phyloP scores from a whole-genome alignment of 2,797 vertebrate species.

The Melanotaenia nigrans region DNA sequence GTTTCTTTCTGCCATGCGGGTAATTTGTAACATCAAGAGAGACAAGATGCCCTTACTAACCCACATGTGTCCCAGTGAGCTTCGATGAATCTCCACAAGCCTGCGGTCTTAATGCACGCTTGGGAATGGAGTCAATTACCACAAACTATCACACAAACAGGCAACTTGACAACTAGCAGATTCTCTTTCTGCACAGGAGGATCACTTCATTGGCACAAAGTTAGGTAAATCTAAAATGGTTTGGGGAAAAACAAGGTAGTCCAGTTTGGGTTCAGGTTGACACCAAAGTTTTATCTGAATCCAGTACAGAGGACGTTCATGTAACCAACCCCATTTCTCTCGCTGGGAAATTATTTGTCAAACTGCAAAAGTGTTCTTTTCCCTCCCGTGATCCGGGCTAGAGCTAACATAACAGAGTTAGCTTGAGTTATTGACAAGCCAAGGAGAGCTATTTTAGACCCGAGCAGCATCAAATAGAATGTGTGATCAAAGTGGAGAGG shows the following conservation, averaged over 20 bases:
- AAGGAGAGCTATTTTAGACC: conserved; percentile 76
- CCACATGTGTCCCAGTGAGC: conserved; percentile 3
- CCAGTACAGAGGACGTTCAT: conserved; percentile 41
- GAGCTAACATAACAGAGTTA: conserved; percentile 73
- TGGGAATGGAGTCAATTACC: conserved; percentile 2
- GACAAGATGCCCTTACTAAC: conserved; percentile 4
- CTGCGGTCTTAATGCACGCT: neutral
- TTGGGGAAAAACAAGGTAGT: neutral
- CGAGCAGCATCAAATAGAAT: conserved; percentile 82
- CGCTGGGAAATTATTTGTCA: conserved; percentile 60
- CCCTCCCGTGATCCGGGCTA: conserved; percentile 51
- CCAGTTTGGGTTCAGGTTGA: conserved; percentile 30
- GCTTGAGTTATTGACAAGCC: conserved; percentile 76
- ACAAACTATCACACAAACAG: conserved; percentile 1
- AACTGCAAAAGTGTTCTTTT: conserved; percentile 58
- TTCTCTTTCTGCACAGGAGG: neutral
- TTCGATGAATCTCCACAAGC: neutral
- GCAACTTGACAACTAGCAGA: neutral
- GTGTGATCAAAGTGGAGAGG: conserved; percentile 78
- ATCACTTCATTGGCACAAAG: conserved; percentile 17
- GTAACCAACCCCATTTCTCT: conserved; percentile 35
- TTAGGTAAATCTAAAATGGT: conserved; percentile 8
- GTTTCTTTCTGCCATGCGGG: neutral
- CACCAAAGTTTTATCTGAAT: conserved; percentile 16
- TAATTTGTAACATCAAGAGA: conserved; percentile 5